Percentiles rank a stretch among this genome's conserved stretches.
These are phyloP conservation scores for Drosophila lacertosa DNA, from an alignment of 1,140 invertebrate species.

Conservation along the genomic window DNA sequence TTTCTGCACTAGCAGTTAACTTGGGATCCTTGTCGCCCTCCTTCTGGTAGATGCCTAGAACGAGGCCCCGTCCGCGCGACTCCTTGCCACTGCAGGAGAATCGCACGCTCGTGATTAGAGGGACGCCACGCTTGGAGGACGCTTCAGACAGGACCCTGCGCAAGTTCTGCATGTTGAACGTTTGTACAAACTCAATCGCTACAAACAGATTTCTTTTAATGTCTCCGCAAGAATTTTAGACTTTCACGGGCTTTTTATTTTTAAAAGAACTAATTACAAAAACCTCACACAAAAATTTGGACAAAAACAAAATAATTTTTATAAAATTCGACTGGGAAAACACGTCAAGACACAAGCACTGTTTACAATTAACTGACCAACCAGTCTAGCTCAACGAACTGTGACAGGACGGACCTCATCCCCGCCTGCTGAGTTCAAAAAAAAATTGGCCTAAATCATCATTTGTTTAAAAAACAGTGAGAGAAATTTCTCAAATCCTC, in stretches of 20 bases:
- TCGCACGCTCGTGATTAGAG: background rate
- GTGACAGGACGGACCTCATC: background rate
- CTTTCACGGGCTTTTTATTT: too few species aligned
- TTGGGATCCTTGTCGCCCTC: constrained; percentile 61
- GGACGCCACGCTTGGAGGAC: background rate
- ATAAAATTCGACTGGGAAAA: constrained; percentile 1
- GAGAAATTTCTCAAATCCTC: too few species aligned
- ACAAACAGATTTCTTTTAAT: too few species aligned
- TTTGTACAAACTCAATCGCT: too few species aligned
- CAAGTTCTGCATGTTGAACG: constrained; percentile 11
- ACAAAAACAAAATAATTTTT: constrained; percentile 3
- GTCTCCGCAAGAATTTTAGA: too few species aligned
- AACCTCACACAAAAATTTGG: constrained; percentile 15
- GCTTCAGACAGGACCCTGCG: constrained; percentile 6
- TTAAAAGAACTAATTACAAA: too few species aligned
- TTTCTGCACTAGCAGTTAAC: constrained; percentile 60
- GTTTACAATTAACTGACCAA: background rate
- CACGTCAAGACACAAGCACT: constrained; percentile 9
- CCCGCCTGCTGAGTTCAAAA: background rate
- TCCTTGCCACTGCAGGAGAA: constrained; percentile 22
- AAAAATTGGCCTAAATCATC: too few species aligned
- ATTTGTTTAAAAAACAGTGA: too few species aligned
- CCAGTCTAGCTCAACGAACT: too few species aligned
- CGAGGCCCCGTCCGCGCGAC: constrained; percentile 54
- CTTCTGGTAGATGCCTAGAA: constrained; percentile 74